Conservation (phyloP, 2,113 vertebrate species). For the Hoplias malabaricus region DNA sequence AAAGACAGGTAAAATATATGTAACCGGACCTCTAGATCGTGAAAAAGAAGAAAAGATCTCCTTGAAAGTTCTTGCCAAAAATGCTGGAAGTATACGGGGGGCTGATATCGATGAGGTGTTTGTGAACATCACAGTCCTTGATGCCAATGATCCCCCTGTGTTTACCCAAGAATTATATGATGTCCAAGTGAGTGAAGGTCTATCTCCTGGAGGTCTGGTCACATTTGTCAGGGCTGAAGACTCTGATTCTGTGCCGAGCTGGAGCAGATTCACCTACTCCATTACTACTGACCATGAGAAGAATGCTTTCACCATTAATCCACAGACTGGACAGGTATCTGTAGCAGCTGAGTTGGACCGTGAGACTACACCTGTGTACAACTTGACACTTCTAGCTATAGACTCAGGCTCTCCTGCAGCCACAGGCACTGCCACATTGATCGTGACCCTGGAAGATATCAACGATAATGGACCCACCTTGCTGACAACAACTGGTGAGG, state of each 20-base stretch:
- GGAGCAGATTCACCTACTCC: constrained; percentile 95
- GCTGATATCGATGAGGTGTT: constrained; percentile 94
- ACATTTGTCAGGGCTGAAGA: constrained; percentile 94
- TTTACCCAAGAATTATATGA: constrained; percentile 85
- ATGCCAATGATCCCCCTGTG: constrained; percentile 94
- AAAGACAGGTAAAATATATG: constrained; percentile 88
- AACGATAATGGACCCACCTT: constrained; percentile 93
- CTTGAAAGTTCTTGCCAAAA: constrained; percentile 92
- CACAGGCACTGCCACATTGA: constrained; percentile 84
- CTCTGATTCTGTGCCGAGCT: constrained; percentile 94
- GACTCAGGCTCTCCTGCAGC: constrained; percentile 87
- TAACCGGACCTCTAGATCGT: constrained; percentile 87
- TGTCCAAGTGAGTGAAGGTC: constrained; percentile 88
- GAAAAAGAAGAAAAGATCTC: constrained; percentile 93
- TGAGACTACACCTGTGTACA: constrained; percentile 86
- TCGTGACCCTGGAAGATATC: constrained; percentile 93
- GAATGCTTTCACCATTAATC: constrained; percentile 87
- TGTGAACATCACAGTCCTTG: constrained; percentile 91
- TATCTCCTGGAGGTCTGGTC: constrained; percentile 86
- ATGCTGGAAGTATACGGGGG: constrained; percentile 87
- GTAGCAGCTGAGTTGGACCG: constrained; percentile 89
- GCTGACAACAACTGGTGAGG: constrained; percentile 79
- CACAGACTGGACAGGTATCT: constrained; percentile 92
- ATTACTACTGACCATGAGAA: constrained; percentile 82
- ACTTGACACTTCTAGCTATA: constrained; percentile 86